Evolutionary conservation across 2,888 invertebrate species (phyloP).

Genomic region (Drosophila barbarae): DNA sequence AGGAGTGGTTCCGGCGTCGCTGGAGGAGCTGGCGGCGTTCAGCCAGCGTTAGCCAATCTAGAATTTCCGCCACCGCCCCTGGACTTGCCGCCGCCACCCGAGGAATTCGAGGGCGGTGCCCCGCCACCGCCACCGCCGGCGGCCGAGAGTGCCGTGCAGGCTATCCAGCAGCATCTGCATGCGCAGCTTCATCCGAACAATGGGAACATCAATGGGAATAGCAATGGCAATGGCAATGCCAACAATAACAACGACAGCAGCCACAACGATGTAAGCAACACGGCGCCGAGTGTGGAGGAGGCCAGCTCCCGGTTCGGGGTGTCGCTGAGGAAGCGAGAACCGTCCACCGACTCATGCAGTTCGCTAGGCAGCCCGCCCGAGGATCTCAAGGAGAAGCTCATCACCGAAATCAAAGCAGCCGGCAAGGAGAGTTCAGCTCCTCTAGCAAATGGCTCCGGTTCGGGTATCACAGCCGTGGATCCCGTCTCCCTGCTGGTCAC

Average conservation of each 20-base stretch:
- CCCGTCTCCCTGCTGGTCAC: conserved; percentile 90
- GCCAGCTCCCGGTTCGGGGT: conserved; percentile 87
- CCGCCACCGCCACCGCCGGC: conserved; percentile 72
- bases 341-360: conserved; percentile 82
- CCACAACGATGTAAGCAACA: conserved; percentile 82
- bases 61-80: conserved; percentile 93
- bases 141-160: conserved; percentile 59
- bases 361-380: conserved; percentile 81
- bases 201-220: conserved; percentile 19
- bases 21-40: conserved; percentile 81
- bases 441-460: conserved; percentile 73
- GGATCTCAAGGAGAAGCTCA: conserved; percentile 88
- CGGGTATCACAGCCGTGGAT: conserved; percentile 80
- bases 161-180: conserved; percentile 60
- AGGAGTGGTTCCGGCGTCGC: conserved; percentile 78
- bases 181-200: conserved; percentile 53
- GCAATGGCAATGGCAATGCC: conserved; percentile 14
- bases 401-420: conserved; percentile 89
- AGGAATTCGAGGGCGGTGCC: conserved; percentile 81
- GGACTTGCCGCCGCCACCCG: conserved; percentile 89
- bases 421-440: conserved; percentile 47
- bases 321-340: conserved; percentile 85
- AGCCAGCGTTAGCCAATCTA: conserved; percentile 88
- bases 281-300: conserved; percentile 86
- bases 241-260: conserved; percentile 59